A percentile compares a stretch with the other conserved stretches of the same genome.
Evolutionary conservation across 1,140 invertebrate species (phyloP).

Genomic region (Phenacoccus solenopsis): DNA sequence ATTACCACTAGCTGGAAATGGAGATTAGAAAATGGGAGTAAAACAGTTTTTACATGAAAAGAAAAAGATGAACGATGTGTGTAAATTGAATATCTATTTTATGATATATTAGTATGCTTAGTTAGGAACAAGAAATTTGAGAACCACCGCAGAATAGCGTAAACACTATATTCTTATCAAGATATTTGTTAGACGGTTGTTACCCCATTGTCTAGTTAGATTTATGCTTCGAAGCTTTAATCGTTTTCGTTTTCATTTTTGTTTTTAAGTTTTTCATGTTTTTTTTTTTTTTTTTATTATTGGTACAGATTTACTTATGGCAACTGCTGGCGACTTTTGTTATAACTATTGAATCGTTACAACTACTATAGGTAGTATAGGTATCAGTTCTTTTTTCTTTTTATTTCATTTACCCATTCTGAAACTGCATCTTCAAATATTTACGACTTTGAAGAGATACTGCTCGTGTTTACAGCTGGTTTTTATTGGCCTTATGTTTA

Average conservation of each 20-base stretch:
- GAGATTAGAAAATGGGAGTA: too few species aligned
- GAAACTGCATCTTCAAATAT: constrained; percentile 7
- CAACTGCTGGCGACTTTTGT: constrained; percentile 4
- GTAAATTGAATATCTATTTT: too few species aligned
- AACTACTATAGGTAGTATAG: not conserved
- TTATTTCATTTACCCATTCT: constrained; percentile 3
- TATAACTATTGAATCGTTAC: not conserved
- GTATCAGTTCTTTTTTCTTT: not conserved
- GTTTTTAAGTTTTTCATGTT: not conserved
- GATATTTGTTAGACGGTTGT: constrained; percentile 4
- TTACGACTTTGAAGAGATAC: constrained; percentile 5
- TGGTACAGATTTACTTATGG: constrained; percentile 3
- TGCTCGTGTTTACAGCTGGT: not conserved
- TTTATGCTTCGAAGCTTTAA: not conserved
- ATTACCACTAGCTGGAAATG: too few species aligned
- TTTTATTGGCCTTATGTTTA: constrained; percentile 7
- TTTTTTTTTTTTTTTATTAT: constrained; percentile 4
- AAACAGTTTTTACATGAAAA: too few species aligned
- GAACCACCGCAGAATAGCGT: not conserved
- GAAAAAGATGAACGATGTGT: too few species aligned
- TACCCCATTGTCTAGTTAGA: not conserved
- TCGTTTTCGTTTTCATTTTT: not conserved
- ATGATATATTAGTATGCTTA: too few species aligned
- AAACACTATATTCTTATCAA: not conserved
- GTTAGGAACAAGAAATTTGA: constrained; percentile 14